These are phyloP conservation scores for Tupiocoris notatus DNA, from an alignment of 2,888 invertebrate genomes.

Conservation along the genomic window DNA sequence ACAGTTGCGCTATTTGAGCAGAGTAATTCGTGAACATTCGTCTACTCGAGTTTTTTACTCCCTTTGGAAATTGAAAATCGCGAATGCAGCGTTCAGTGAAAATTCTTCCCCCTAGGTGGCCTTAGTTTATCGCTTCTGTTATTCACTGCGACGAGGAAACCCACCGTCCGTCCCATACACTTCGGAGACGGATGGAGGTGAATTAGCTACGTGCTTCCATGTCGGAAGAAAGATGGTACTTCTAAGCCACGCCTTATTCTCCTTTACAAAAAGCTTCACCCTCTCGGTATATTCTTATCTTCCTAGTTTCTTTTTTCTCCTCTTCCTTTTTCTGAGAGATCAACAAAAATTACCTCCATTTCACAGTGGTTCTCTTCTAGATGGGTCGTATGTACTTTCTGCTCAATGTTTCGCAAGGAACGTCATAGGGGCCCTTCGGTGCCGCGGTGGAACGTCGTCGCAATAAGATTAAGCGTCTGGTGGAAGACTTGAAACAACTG, in stretches of 20 bases:
- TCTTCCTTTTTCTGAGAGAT: neutral
- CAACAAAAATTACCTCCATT: neutral
- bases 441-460: neutral
- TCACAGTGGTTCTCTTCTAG: neutral
- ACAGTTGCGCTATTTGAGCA: too few species aligned
- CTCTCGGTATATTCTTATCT: neutral
- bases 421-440: neutral
- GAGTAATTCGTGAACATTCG: too few species aligned
- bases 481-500: neutral
- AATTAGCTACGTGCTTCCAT: neutral
- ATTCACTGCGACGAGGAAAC: neutral
- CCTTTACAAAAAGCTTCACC: neutral
- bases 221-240: neutral
- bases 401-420: neutral
- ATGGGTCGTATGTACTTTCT: neutral
- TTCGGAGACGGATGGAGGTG: neutral
- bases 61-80: too few species aligned
- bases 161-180: neutral
- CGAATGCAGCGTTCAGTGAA: neutral
- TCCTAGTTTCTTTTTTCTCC: neutral
- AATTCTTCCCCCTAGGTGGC: neutral
- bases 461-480: neutral
- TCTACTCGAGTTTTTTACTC: too few species aligned
- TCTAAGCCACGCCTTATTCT: neutral
- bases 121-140: neutral